Conservation (phyloP, 2,113 vertebrate species). For the Zeus faber region DNA sequence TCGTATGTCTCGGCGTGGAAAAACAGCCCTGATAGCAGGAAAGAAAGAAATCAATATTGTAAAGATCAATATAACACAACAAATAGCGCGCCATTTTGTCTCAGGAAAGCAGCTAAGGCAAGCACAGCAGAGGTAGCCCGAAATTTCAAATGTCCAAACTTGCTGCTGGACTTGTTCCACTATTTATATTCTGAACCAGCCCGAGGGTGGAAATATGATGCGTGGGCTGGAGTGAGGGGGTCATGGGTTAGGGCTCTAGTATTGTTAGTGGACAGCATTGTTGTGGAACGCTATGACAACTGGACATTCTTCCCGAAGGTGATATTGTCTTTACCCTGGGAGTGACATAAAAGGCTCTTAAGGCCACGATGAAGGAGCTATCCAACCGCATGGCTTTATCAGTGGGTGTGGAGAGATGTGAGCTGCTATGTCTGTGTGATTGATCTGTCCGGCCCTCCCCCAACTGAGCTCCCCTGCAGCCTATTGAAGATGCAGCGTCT, state of each 20-base stretch:
- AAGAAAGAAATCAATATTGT: constrained; percentile 52
- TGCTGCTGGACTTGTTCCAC: constrained; percentile 38
- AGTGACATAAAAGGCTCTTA: constrained; percentile 60
- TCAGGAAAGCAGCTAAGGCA: constrained; percentile 37
- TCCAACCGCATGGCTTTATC: constrained; percentile 55
- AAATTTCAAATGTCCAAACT: constrained; percentile 59
- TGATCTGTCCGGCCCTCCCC: constrained; percentile 62
- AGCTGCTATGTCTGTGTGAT: constrained; percentile 62
- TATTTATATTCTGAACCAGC: constrained; percentile 42
- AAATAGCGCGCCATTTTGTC: constrained; percentile 65
- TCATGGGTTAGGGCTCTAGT: constrained; percentile 57
- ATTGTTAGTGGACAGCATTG: constrained; percentile 68
- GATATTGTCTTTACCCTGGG: constrained; percentile 67
- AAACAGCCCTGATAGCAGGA: constrained; percentile 26
- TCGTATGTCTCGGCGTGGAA: constrained; percentile 28
- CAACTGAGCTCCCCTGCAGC: constrained; percentile 25
- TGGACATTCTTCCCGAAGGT: constrained; percentile 70
- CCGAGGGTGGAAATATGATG: constrained; percentile 64
- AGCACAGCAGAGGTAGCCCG: constrained; percentile 26
- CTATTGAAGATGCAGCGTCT: constrained; percentile 42
- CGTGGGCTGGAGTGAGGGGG: constrained; percentile 47
- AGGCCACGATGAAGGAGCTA: constrained; percentile 49
- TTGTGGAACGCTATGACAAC: constrained; percentile 67
- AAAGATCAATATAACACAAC: constrained; percentile 63
- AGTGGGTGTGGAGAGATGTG: constrained; percentile 65